These are phyloP conservation scores for Trachymyrmex septentrionalis DNA, from an alignment of 1,140 invertebrate genomes.

Conservation along the genomic window DNA sequence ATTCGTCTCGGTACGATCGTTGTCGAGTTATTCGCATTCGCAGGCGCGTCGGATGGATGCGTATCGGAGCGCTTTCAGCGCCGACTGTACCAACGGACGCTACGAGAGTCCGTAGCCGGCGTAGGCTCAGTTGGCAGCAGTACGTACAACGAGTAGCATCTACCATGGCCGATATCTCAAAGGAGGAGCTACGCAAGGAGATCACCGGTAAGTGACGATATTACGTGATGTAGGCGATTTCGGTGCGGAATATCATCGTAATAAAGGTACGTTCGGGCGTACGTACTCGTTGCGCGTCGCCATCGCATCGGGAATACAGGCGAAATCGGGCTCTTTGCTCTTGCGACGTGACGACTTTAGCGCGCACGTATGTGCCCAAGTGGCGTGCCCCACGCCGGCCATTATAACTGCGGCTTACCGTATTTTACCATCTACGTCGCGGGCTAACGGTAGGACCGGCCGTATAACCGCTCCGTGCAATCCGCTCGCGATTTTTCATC, in stretches of 20 bases:
- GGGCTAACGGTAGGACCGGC: background rate
- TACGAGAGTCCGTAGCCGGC: slow-evolving; percentile 81
- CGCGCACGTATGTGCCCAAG: slow-evolving; percentile 78
- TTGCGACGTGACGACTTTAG: slow-evolving; percentile 79
- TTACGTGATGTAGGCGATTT: slow-evolving; percentile 81
- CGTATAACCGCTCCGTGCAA: slow-evolving; percentile 40
- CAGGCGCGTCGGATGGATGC: slow-evolving; percentile 26
- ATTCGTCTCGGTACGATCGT: slow-evolving; percentile 67
- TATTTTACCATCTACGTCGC: slow-evolving; percentile 73
- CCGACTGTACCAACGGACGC: slow-evolving; percentile 83
- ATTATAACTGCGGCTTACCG: slow-evolving; percentile 75
- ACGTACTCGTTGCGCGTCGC: slow-evolving; percentile 75
- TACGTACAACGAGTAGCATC: slow-evolving; percentile 82
- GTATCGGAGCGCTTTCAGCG: slow-evolving; percentile 40
- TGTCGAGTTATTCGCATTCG: slow-evolving; percentile 74
- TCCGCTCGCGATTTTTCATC: slow-evolving; percentile 62
- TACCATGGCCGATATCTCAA: slow-evolving; percentile 90
- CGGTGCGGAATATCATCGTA: slow-evolving; percentile 65
- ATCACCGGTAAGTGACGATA: slow-evolving; percentile 89
- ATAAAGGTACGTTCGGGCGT: slow-evolving; percentile 68
- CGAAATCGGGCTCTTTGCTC: slow-evolving; percentile 86
- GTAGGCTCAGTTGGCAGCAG: slow-evolving; percentile 85
- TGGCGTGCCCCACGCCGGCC: slow-evolving; percentile 85
- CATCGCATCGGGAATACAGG: slow-evolving; percentile 80
- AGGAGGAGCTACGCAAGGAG: slow-evolving; percentile 90